Evolutionary conservation across 2,113 vertebrate genomes (phyloP).

Genomic region (Cyphomyrus discorhynchus): DNA sequence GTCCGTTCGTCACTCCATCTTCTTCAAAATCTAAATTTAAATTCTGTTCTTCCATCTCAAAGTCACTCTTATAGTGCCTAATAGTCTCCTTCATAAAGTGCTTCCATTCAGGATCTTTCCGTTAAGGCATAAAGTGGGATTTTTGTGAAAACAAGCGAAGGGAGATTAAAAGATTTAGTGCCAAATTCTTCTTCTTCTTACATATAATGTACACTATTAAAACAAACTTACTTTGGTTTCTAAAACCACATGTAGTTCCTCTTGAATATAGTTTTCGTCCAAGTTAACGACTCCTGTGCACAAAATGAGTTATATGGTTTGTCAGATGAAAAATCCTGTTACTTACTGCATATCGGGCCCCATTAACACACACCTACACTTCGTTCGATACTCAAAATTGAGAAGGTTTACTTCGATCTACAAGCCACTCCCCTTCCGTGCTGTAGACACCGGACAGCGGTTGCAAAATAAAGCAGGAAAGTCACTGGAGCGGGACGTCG

Average conservation of each 20-base stretch:
- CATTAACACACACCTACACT: neutral
- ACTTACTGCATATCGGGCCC: neutral
- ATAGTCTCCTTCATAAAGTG: neutral
- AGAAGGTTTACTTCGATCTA: neutral
- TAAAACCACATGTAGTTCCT: neutral
- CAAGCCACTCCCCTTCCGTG: conserved; percentile 16
- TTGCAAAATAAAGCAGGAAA: neutral
- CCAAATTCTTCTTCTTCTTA: neutral
- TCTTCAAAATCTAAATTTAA: conserved; percentile 14
- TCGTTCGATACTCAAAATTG: neutral
- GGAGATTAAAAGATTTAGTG: neutral
- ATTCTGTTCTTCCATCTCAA: conserved; percentile 25
- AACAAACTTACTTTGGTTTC: neutral
- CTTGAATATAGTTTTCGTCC: neutral
- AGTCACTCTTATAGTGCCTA: neutral
- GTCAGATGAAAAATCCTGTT: neutral
- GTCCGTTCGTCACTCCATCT: conserved; percentile 17
- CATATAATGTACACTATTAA: neutral
- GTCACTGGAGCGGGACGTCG: neutral
- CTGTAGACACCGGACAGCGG: neutral
- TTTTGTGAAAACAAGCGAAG: neutral
- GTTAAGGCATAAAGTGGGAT: neutral
- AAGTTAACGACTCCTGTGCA: neutral
- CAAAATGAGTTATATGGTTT: neutral
- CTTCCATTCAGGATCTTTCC: neutral